Evolutionary conservation across 1,140 invertebrate genomes (phyloP), one percentile per base, ranked within the genome.

Genomic region (Calycopis cecrops): DNA sequence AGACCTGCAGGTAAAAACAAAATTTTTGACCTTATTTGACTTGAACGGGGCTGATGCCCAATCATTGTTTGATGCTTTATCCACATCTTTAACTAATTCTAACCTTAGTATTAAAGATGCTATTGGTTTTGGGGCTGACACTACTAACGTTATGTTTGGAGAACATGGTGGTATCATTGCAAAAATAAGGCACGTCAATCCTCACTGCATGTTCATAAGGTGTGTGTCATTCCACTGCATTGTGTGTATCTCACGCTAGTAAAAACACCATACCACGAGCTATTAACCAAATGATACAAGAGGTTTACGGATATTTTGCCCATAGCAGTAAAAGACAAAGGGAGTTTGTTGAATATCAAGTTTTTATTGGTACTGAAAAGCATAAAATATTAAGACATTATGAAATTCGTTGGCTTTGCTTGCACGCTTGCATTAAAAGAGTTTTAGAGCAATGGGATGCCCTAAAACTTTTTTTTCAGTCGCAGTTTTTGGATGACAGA

Each of bases 191-290:
- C 7, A 64, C 47, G 14, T 64, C 9, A 70, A 67, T 65, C 56
- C 58, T 4, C 35, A 69, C 35, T 69, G 66, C 52, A 49, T 69
- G 34, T 71, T 69, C 44, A 52, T 69, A 16, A 67, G 64, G 35
- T 66, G 63, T 60, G 55, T 60, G 48, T 57, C 60, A 71, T 60
- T 68, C 63, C 1, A 60, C 49, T 48, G 59, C 56, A 9, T 56
- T 63, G 35, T 6, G 11, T 37, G 57, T 67, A 38, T 33, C 16
- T 55, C 52, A 67, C 21, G 58, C 65, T 11, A 60, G 55, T 52
- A 67, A 64, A 49, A 63, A 42, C 37, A 52, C 37, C 42, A 48
- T 51, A 48, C 51, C 38, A 14, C 14, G 51, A 40, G 38, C 17
- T 55, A 51, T 53, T 49, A 60, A 60, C 18, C 52, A 12, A 37